A percentile compares a stretch with the other conserved stretches of the same genome.
Conservation (phyloP, 2,113 vertebrate species). For the Eulacestoma nigropectus region DNA sequence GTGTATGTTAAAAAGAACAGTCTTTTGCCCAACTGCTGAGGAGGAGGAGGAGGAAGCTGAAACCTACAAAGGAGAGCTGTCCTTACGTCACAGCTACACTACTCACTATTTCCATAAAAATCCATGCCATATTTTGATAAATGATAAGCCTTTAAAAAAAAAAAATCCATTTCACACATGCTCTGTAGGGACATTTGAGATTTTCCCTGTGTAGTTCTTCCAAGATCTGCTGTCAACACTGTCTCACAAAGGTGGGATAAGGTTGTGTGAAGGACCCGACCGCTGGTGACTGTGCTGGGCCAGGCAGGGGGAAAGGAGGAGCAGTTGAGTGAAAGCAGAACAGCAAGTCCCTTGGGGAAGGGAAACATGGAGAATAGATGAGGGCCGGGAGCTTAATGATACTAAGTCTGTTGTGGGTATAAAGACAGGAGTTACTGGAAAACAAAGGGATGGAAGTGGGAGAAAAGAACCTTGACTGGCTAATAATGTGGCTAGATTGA, state of each 20-base stretch:
- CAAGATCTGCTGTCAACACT: neutral
- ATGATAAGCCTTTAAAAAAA: neutral
- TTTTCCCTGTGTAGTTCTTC: neutral
- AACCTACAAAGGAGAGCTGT: neutral
- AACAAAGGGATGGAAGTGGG: neutral
- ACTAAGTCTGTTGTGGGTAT: neutral
- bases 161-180: neutral
- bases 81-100: neutral
- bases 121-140: neutral
- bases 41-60: neutral
- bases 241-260: neutral
- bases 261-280: neutral
- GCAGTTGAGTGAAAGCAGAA: neutral
- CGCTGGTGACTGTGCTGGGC: neutral
- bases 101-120: neutral
- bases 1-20: neutral
- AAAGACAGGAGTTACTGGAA: neutral
- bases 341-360: neutral
- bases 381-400: neutral
- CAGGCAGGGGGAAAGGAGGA: neutral
- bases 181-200: neutral
- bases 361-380: neutral
- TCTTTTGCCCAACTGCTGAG: neutral
- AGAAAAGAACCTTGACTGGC: neutral
- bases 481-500: neutral